These are phyloP conservation scores for Drosophila peninsularis DNA, from an alignment of 2,888 invertebrate species.

Conservation along the genomic window DNA sequence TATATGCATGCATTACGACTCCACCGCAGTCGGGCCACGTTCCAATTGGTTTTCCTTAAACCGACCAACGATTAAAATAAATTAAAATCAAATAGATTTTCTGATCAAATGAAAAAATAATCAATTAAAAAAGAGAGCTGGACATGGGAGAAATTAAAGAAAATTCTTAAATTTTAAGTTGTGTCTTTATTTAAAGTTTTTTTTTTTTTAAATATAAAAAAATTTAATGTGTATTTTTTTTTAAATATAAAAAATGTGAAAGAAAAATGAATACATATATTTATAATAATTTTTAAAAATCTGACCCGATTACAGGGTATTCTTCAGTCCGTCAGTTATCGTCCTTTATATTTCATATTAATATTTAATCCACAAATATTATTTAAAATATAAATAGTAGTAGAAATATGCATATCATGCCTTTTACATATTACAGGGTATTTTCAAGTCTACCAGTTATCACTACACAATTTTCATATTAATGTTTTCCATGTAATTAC, in stretches of 20 bases:
- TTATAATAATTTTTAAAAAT: no score
- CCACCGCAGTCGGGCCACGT: conserved; percentile 3
- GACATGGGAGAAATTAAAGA: background rate
- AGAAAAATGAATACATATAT: no score
- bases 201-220: no score
- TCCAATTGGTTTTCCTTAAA: background rate
- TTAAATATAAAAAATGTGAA: background rate
- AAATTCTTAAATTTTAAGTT: background rate
- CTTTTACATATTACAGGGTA: background rate
- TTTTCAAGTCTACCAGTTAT: background rate
- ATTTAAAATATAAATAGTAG: background rate
- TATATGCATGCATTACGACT: conserved; percentile 3
- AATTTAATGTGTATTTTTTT: no score
- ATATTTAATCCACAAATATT: no score
- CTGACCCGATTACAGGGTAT: no score
- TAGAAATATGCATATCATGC: background rate
- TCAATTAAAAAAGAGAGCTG: background rate
- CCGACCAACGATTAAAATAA: conserved; percentile 3
- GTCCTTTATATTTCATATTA: no score
- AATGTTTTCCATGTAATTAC: conserved; percentile 25
- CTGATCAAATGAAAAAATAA: background rate
- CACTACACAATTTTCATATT: background rate
- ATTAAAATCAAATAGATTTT: conserved; percentile 4
- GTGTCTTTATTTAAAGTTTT: no score
- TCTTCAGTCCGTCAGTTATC: no score